Conservation (phyloP, 2,113 vertebrate species). For the Mungos mungo region DNA sequence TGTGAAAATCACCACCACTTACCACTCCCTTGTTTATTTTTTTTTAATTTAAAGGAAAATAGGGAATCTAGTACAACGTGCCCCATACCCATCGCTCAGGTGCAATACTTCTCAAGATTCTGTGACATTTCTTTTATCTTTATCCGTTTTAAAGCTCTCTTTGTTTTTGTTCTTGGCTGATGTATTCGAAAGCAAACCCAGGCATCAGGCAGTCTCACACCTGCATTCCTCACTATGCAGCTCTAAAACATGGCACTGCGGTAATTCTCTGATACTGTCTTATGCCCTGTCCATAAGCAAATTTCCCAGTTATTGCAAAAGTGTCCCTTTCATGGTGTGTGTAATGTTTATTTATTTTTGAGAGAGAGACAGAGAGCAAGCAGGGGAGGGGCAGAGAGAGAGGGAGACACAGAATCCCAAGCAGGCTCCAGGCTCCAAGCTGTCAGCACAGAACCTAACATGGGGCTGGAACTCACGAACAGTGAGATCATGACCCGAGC, state of each 20-base stretch:
- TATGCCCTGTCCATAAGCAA: neutral
- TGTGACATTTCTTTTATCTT: neutral
- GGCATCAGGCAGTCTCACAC: neutral
- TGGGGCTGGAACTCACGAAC: too few species aligned
- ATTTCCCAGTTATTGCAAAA: neutral
- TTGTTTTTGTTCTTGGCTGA: neutral
- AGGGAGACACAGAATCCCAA: too few species aligned
- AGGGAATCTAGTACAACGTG: neutral
- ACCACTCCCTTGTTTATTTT: neutral
- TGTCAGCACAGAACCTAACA: too few species aligned
- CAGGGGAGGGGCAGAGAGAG: too few species aligned
- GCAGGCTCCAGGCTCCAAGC: too few species aligned
- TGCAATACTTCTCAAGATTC: neutral
- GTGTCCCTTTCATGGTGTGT: too few species aligned
- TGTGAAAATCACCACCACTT: neutral
- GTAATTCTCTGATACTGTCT: neutral
- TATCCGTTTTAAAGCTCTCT: neutral
- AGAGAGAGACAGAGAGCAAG: too few species aligned
- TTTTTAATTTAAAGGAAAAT: neutral
- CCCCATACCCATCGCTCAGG: neutral
- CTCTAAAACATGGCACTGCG: neutral
- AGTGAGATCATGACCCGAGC: too few species aligned
- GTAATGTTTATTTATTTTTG: too few species aligned
- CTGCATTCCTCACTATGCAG: neutral
- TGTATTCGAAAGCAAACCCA: neutral